Evolutionary conservation across 2,797 vertebrate genomes (phyloP), one percentile per base, ranked within the genome.

Genomic region (Pantherophis vulpinus): DNA sequence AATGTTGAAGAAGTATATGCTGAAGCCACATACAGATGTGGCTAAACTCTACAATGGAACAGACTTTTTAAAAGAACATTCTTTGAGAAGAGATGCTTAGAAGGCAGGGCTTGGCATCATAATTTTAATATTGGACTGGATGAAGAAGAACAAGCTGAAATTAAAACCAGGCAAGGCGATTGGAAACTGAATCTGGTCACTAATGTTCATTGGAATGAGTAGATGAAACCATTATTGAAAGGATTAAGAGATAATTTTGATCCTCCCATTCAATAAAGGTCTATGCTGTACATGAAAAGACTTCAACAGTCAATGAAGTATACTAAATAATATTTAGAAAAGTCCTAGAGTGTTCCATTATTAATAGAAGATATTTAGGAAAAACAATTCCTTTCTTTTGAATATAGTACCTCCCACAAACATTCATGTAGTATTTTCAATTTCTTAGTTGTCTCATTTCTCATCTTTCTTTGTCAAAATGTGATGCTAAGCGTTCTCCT

Each of bases 321-420:
- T 55, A 87, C 51, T 14, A 55, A 91, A 86, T 25, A 92, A 51
- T 95, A 92, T 58, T 83, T 47, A 0, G 90, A 91, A 86, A 74
- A 94, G 93, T 89, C 0, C 4, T 94, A 96, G 97, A 97, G 95
- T 97, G 96, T 96, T 97, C 97, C 98, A 98, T 98, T 96, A 91
- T 97, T 95, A 95, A 94, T 93, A 96, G 61, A 27, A 4, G 87
- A 54, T 54, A 54, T 54, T 54, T 54, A 54, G 51, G 51, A 54
- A 54, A 54, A 93, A 96, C 94, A 89, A 94, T 90, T 70, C 70
- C 93, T 95, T 51, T 90, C 96, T 95, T 94, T 95, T 94, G 93
- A 91, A 8, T 23, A 86, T 47, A 92, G 92, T 90, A 74, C 58
- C 79, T 83, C 79, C 95, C 96, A 93, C 96, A 96, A 96, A 94